Base-by-base conservation (phyloP, 2,113 vertebrate species). In the Mesocricetus auratus region DNA sequence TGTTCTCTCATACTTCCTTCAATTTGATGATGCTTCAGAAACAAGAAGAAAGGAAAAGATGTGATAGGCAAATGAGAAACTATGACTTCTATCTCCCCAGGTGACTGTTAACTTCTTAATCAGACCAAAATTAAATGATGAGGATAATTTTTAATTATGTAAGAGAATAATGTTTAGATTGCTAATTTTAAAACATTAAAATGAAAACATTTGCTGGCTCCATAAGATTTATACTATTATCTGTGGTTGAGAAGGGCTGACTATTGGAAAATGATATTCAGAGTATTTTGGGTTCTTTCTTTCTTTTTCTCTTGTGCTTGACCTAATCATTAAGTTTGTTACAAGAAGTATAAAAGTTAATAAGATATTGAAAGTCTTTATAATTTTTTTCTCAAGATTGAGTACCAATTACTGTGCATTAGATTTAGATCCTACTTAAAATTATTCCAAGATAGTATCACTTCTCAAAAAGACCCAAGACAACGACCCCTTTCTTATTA, bases 291-390 rank as follows among this genome's bases (percentile, higher is more conserved):
- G 42, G 36, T 13, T 56, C 12, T 11, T 50, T 31, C 50, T 77
- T 78, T 39, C 64, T 83, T 94, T 68, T 66, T 90, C 64, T 42
- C 79, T 39, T n/a, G n/a, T 42, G 33, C 29, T 71, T 31, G 8
- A 39, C 24, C 26, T 95, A 92, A 89, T 92, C 24, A 94, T 74
- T 85, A 69, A 87, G 60, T 83, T 78, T 89, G 22, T 82, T 86
- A 87, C 6, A 58, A 1, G 9, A 90, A n/a, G 83, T 82, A 33
- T 29, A 50, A 56, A 95, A 64, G 39, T 90, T 42, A 82, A 56
- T 60, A 79, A 85, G 16, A 58, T 79, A 53, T 62, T 45, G 81
- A 94, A 89, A 33, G 22, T 15, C 11, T 53, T 64, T 69, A 26
- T 21, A 3, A 82, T 73, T 83, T 75, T 75, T 81, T 10, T 3